These are phyloP conservation scores for Rhamnusium bicolor DNA, from an alignment of 2,888 invertebrate genomes.

Conservation along the genomic window DNA sequence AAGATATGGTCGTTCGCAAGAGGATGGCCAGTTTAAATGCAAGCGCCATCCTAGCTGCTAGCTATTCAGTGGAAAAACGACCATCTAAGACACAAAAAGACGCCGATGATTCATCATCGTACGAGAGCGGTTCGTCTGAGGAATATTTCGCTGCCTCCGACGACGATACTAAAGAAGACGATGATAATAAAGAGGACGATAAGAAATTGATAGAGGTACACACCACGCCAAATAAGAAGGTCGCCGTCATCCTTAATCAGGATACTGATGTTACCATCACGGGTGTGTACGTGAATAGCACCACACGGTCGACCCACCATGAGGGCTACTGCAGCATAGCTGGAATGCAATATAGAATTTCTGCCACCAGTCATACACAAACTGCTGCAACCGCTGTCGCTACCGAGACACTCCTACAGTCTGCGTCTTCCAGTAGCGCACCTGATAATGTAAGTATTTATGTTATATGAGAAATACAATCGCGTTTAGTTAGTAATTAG, in stretches of 20 bases:
- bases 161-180: slow-evolving; percentile 69
- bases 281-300: slow-evolving; percentile 85
- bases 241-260: slow-evolving; percentile 87
- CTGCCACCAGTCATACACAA: slow-evolving; percentile 88
- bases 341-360: slow-evolving; percentile 90
- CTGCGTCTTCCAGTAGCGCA: slow-evolving; percentile 62
- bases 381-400: slow-evolving; percentile 88
- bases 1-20: slow-evolving; percentile 90
- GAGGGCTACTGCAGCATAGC: slow-evolving; percentile 89
- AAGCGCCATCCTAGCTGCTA: slow-evolving; percentile 90
- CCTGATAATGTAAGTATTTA: slow-evolving; percentile 67
- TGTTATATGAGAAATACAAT: background rate
- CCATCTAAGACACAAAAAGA: slow-evolving; percentile 73
- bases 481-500: no score
- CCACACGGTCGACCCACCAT: slow-evolving; percentile 83
- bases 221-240: slow-evolving; percentile 73
- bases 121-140: slow-evolving; percentile 73
- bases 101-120: slow-evolving; percentile 66
- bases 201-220: slow-evolving; percentile 66
- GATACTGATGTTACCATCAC: slow-evolving; percentile 92
- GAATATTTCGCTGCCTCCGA: slow-evolving; percentile 71
- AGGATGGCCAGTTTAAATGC: slow-evolving; percentile 94
- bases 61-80: slow-evolving; percentile 82
- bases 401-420: slow-evolving; percentile 74
- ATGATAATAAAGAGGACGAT: slow-evolving; percentile 74